Evolutionary conservation across 2,797 vertebrate genomes (phyloP), one percentile per base, ranked within the genome.

Genomic region (Esox masquinongy): DNA sequence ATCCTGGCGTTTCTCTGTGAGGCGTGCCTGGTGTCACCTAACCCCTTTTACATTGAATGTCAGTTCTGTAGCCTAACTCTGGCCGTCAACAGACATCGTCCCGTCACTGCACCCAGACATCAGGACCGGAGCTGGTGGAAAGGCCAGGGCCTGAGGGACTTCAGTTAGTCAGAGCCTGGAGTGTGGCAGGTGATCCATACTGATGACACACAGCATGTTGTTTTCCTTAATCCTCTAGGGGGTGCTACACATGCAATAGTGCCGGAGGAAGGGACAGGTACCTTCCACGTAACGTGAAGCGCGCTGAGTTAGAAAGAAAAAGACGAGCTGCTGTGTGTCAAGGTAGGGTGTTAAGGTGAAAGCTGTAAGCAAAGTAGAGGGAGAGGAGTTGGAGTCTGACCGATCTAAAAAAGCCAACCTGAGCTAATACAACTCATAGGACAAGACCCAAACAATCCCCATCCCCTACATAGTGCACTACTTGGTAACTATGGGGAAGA

Each of bases 381-480:
- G 43, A 24, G 17, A 16, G 69, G 69, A 68, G 31, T 26, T 67
- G 15, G 26, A 66, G 64, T 17, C 6, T 2, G 64, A 80, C 78
- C 82, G 79, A 89, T 85, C 88, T 87, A 90, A 82, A 85, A 89
- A 77, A 90, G 80, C 90, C 90, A 92, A 94, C 97, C 97, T 98
- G 97, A 98, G 97, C 94, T 92, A 94, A 91, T 89, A 93, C 81
- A 94, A 92, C 85, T 87, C 79, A 79, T 64, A 81, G 83, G 82
- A 81, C 79, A 72, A 74, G 67, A 78, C 68, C 78, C 75, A 77
- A 73, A 70, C 22, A 69, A 83, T 73, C 72, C 78, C 79, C 76
- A 31, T 70, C 64, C 81, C 75, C 59, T 3, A 61, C 24, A 61
- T 12, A 24, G 22, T 61, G 56, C 53, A 56, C 19, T 56, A 56